Percentiles rank a stretch among this genome's conserved stretches.
phyloP scores from a whole-genome alignment of 1,140 invertebrate genomes.

The Sinella curviseta region DNA sequence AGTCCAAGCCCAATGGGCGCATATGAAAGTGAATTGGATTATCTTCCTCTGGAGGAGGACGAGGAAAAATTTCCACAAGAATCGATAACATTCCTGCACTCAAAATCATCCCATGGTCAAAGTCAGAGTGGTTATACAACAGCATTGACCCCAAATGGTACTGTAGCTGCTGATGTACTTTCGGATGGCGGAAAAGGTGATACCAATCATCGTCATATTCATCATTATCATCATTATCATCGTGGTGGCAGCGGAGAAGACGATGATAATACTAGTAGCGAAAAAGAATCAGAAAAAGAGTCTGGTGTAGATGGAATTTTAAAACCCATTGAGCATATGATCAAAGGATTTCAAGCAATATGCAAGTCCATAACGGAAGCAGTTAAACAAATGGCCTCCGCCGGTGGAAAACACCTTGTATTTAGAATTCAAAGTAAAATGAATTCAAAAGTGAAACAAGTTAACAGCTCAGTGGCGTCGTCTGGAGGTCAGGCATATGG shows the following conservation, averaged over 20 bases:
- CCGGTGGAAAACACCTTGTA: not conserved
- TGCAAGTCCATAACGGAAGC: not conserved
- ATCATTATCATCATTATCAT: no score
- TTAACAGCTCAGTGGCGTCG: not conserved
- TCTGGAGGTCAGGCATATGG: not conserved
- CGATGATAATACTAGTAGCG: no score
- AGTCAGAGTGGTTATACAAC: no score
- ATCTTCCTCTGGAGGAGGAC: not conserved
- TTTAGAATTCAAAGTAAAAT: not conserved
- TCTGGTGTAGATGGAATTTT: not conserved
- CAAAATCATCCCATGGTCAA: no score
- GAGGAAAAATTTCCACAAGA: not conserved
- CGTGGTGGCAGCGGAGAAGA: no score
- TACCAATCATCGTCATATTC: no score
- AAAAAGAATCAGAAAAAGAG: not conserved
- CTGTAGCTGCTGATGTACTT: not conserved
- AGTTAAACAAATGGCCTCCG: not conserved
- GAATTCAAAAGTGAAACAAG: not conserved
- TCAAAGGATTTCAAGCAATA: not conserved
- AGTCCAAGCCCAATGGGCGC: not conserved
- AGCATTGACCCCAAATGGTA: no score
- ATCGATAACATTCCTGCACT: not conserved
- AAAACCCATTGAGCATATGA: not conserved
- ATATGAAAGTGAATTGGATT: not conserved
- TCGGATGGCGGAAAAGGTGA: no score